These are phyloP conservation scores for Heteropelma amictum DNA, from an alignment of 2,888 invertebrate species.

Conservation along the genomic window DNA sequence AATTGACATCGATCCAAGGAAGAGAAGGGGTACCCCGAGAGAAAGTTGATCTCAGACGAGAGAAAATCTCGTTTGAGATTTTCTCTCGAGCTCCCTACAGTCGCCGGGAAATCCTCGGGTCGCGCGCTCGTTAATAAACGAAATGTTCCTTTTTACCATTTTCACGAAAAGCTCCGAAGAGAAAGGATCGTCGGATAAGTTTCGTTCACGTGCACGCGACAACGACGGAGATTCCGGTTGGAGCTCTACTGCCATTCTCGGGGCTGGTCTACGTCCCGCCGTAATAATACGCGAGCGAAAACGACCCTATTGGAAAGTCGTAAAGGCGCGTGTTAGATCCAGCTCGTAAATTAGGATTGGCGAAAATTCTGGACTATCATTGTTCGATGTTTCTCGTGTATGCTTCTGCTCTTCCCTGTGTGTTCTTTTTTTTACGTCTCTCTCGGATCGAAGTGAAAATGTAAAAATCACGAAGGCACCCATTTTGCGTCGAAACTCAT, in stretches of 20 bases:
- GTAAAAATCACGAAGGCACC: conserved; percentile 17
- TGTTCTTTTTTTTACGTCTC: not conserved
- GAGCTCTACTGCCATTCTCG: conserved; percentile 21
- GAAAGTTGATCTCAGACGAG: not conserved
- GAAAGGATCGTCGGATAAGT: conserved; percentile 34
- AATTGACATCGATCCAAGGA: too few relatives aligned
- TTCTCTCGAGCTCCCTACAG: conserved; percentile 11
- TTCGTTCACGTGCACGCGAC: conserved; percentile 45
- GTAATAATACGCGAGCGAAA: conserved; percentile 63
- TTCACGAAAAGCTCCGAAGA: conserved; percentile 46
- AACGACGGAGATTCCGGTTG: conserved; percentile 38
- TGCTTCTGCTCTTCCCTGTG: not conserved
- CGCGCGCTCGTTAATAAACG: conserved; percentile 60
- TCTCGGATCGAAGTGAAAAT: not conserved
- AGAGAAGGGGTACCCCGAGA: not conserved
- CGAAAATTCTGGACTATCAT: conserved; percentile 72
- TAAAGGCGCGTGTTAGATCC: conserved; percentile 74
- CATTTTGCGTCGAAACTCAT: not conserved
- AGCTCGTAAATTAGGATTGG: conserved; percentile 77
- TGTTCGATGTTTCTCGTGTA: conserved; percentile 52
- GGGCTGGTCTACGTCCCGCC: conserved; percentile 8
- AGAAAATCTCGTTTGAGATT: conserved; percentile 2
- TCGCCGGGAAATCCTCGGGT: conserved; percentile 38
- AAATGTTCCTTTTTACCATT: conserved; percentile 57
- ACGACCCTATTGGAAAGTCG: conserved; percentile 76